A percentile compares a stretch with the other conserved stretches of the same genome.
Conservation (phyloP, 2,888 invertebrate genomes). For the Heliconius hortense region DNA sequence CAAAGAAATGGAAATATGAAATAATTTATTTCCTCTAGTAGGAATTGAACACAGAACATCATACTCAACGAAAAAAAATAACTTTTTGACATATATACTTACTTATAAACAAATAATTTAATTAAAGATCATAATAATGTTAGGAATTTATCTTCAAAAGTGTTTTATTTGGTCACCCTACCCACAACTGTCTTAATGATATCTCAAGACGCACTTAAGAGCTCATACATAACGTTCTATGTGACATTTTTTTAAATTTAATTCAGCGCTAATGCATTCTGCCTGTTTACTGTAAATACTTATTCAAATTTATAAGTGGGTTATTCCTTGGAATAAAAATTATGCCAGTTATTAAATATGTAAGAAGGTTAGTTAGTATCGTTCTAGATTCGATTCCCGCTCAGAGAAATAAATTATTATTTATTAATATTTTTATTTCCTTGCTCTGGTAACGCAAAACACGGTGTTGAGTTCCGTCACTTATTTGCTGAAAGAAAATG, state of each 20-base stretch:
- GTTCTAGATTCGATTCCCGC: neutral
- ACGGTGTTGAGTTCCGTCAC: too few relatives aligned
- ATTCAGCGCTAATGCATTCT: conserved; percentile 77
- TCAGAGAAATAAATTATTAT: neutral
- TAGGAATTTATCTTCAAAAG: neutral
- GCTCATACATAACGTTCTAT: conserved; percentile 79
- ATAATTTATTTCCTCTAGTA: neutral
- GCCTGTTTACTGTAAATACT: conserved; percentile 77
- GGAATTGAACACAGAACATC: neutral
- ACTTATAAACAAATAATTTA: neutral
- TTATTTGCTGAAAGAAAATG: neutral
- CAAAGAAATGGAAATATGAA: neutral
- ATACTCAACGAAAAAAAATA: neutral
- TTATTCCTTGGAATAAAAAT: conserved; percentile 28
- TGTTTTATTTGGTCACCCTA: conserved; percentile 29
- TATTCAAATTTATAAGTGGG: conserved; percentile 78
- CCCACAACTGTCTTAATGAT: conserved; percentile 73
- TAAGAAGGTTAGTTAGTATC: too few relatives aligned
- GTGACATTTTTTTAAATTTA: conserved; percentile 81
- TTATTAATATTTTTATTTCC: neutral
- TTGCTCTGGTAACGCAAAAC: too few relatives aligned
- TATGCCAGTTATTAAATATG: neutral
- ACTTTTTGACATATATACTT: too few relatives aligned
- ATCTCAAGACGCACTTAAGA: conserved; percentile 78
- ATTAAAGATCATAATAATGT: neutral